Percentiles rank a stretch among this genome's conserved stretches.
Conservation (phyloP, 1,140 invertebrate species). For the Drosophila fuyamai region DNA sequence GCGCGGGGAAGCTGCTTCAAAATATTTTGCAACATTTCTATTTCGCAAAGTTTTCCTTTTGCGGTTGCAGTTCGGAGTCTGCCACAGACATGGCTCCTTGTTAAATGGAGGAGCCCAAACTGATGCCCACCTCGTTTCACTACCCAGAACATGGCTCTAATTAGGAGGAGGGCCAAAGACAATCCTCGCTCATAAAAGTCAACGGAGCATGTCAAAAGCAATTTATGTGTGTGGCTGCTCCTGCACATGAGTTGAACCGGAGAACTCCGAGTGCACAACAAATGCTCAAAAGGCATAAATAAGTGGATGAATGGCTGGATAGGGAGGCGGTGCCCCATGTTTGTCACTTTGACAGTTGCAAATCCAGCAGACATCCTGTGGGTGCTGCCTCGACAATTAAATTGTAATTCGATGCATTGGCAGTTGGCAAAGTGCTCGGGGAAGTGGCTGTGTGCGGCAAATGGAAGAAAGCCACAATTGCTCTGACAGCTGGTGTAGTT, state of each 20-base stretch:
- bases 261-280: conserved; percentile 51
- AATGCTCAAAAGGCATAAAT: conserved; percentile 79
- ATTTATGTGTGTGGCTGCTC: conserved; percentile 64
- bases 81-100: conserved; percentile 40
- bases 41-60: conserved; percentile 48
- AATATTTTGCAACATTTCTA: conserved; percentile 75
- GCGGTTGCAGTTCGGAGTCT: conserved; percentile 33
- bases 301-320: conserved; percentile 43
- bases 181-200: conserved; percentile 76
- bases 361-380: conserved; percentile 49
- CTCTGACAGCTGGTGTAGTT: conserved; percentile 22
- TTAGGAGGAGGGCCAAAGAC: conserved; percentile 58
- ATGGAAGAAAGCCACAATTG: conserved; percentile 18
- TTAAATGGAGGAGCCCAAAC: conserved; percentile 46
- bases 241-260: conserved; percentile 30
- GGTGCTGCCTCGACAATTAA: conserved; percentile 51
- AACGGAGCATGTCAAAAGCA: conserved; percentile 80
- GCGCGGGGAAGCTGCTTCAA: conserved; percentile 23
- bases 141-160: conserved; percentile 37
- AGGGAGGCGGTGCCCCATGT: conserved; percentile 44
- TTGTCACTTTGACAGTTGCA: conserved; percentile 79
- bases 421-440: background rate
- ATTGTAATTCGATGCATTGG: conserved; percentile 73
- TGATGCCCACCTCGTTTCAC: conserved; percentile 7
- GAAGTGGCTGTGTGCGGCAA: background rate